Conservation (phyloP, 2,113 vertebrate species). For the Barnardius zonarius region DNA sequence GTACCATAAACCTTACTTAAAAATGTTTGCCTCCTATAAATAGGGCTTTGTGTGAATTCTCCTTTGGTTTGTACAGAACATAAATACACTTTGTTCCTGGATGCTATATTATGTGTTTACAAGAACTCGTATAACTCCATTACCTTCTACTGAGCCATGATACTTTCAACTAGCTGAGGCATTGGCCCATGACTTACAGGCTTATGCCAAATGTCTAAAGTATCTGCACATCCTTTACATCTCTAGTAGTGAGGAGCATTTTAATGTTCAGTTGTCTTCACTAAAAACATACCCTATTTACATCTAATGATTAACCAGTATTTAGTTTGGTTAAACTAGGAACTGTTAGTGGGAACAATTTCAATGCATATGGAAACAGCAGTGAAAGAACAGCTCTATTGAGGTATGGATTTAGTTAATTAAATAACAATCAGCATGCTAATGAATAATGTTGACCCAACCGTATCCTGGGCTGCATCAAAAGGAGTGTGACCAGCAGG, state of each 20-base stretch:
- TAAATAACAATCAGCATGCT: not conserved
- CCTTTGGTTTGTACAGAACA: not conserved
- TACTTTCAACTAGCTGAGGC: not conserved
- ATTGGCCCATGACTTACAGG: not conserved
- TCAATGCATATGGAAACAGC: not conserved
- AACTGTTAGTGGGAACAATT: not conserved
- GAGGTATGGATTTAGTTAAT: not conserved
- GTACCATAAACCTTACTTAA: not conserved
- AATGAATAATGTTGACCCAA: not conserved
- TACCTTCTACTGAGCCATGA: not conserved
- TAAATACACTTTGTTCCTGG: slow-evolving; percentile 9
- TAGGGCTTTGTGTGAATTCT: not conserved
- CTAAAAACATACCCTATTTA: not conserved
- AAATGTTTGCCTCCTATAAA: not conserved
- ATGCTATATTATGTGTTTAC: slow-evolving; percentile 14
- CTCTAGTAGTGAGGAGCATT: not conserved
- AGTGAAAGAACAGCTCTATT: not conserved
- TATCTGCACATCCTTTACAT: not conserved
- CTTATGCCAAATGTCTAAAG: not conserved
- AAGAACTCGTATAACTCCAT: not conserved
- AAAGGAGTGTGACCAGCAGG: no score
- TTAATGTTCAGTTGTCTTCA: not conserved
- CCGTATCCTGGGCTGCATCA: no score
- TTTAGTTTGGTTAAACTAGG: not conserved
- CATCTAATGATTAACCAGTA: not conserved